Evolutionary conservation across 2,113 vertebrate genomes (phyloP).

Genomic region (Garra rufa): DNA sequence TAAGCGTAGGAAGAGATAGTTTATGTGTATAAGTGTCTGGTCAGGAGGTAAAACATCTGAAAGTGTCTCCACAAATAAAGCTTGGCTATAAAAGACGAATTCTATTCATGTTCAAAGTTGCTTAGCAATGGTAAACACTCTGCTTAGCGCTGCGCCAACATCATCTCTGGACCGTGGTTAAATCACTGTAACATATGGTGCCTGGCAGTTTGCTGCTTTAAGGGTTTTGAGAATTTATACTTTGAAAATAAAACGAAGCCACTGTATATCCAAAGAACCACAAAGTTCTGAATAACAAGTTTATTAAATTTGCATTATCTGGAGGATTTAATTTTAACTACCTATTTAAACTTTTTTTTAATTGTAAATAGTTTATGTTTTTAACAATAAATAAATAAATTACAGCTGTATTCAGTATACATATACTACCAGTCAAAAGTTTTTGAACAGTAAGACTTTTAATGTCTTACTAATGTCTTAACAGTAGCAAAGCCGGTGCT

Average conservation of each 20-base stretch:
- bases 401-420: no score
- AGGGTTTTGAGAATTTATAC: neutral
- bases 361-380: no score
- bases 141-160: neutral
- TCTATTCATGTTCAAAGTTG: constrained; percentile 3
- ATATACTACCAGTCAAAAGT: no score
- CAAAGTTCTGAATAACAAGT: neutral
- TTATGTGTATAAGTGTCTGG: neutral
- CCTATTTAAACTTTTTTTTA: no score
- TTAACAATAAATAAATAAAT: no score
- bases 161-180: neutral
- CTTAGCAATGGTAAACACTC: constrained; percentile 5
- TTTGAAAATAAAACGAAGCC: neutral
- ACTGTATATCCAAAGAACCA: neutral
- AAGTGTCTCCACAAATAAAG: constrained; percentile 17
- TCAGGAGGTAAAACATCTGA: neutral
- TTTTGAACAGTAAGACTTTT: no score
- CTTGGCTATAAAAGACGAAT: constrained; percentile 10
- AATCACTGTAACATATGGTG: constrained; percentile 15
- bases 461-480: no score
- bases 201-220: neutral
- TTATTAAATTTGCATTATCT: neutral
- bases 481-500: no score
- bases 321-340: no score
- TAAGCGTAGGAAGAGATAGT: neutral